Conservation (phyloP, 2,797 vertebrate genomes). For the Hipposideros larvatus region DNA sequence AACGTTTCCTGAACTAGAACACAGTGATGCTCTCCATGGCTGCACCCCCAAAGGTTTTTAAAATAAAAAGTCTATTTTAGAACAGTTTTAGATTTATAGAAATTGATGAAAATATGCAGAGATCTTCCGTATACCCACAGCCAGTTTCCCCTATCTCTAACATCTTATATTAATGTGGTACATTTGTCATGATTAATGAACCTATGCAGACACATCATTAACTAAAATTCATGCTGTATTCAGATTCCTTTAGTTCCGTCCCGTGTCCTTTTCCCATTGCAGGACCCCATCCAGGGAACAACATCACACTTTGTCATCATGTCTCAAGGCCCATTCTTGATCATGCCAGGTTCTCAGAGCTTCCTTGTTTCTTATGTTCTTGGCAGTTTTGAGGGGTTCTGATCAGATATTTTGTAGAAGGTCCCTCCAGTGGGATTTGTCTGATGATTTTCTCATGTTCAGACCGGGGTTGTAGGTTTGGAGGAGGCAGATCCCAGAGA, state of each 20-base stretch:
- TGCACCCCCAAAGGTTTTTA: background rate
- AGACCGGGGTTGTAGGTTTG: accelerated
- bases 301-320: accelerated
- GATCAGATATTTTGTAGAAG: background rate
- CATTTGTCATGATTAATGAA: background rate
- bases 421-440: accelerated
- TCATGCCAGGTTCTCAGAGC: background rate
- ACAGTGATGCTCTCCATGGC: background rate
- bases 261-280: too few relatives aligned
- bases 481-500: background rate
- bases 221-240: background rate
- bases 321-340: background rate
- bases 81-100: background rate
- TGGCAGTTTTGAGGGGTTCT: background rate
- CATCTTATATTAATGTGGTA: too few relatives aligned
- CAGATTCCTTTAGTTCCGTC: background rate
- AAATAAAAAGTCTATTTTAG: background rate
- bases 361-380: background rate
- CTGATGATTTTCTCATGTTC: background rate
- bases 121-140: too few relatives aligned
- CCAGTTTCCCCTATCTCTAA: background rate
- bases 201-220: background rate
- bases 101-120: background rate
- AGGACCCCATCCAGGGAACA: accelerated
- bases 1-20: background rate